These are phyloP conservation scores for Zele albiditarsus DNA, from an alignment of 2,888 invertebrate species.

Conservation along the genomic window DNA sequence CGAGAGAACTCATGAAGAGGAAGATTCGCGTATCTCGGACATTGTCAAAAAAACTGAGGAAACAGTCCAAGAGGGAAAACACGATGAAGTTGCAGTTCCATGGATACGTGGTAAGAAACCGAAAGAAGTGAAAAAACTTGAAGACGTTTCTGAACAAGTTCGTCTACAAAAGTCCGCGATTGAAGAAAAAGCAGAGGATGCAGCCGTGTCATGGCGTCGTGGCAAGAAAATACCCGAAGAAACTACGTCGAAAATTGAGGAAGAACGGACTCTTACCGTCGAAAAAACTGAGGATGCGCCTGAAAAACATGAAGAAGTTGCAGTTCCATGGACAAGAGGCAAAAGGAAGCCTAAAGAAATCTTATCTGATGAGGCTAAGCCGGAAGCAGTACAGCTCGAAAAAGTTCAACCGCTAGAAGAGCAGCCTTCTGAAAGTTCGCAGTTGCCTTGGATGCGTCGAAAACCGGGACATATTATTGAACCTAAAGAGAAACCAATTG, in stretches of 20 bases:
- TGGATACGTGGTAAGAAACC: slow-evolving; percentile 57
- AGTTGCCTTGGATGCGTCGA: slow-evolving; percentile 62
- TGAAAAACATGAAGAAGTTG: slow-evolving; percentile 56
- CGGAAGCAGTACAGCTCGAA: slow-evolving; percentile 42
- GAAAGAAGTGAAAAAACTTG: slow-evolving; percentile 48
- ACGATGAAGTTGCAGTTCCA: slow-evolving; percentile 49
- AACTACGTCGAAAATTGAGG: slow-evolving; percentile 52
- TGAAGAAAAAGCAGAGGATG: slow-evolving; percentile 50
- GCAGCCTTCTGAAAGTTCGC: slow-evolving; percentile 46
- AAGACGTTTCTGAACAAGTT: slow-evolving; percentile 34
- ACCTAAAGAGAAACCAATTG: slow-evolving; percentile 55
- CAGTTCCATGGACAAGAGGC: slow-evolving; percentile 61
- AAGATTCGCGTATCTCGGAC: slow-evolving; percentile 56
- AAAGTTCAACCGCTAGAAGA: slow-evolving; percentile 49
- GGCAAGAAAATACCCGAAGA: slow-evolving; percentile 51
- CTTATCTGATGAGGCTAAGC: slow-evolving; percentile 48
- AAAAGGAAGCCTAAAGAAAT: slow-evolving; percentile 54
- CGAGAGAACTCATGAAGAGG: slow-evolving; percentile 58
- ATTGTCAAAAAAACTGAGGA: slow-evolving; percentile 41
- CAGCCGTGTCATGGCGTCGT: slow-evolving; percentile 54
- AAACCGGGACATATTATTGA: slow-evolving; percentile 59
- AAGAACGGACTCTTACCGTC: slow-evolving; percentile 54
- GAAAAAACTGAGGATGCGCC: slow-evolving; percentile 49
- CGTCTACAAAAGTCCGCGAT: slow-evolving; percentile 42
- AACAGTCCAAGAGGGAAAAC: background rate